Base-by-base conservation (phyloP, 2,888 invertebrate species). In the Cheilosia soror region DNA sequence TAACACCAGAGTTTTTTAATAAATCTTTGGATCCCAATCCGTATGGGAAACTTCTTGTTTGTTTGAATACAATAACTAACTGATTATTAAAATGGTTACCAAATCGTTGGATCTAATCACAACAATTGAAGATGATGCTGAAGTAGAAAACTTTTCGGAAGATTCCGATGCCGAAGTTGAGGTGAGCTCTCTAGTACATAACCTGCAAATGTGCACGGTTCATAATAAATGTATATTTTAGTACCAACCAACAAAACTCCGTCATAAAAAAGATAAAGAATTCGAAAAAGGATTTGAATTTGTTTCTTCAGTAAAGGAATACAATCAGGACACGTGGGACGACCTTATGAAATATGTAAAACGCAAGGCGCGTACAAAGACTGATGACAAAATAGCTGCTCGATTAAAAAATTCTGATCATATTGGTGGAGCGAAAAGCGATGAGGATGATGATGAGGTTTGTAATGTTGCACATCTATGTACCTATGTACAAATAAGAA, bases 251-350 rank as follows among this genome's bases (percentile, higher is more conserved):
- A 95, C 96, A 0, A 96, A 96, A 90, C 94, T 95, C 88, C 96
- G 96, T 88, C 94, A 94, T 44, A 95, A 95, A 82, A 94, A 94
- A 87, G 94, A 94, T 87, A 95, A 95, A 0, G 96, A 97, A 88
- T 97, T 98, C 88, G 95, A 96, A 89, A 94, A 94, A n/a, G 94
- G 94, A 37, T 98, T 98, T 90, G 93, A 96, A 88, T 98, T 98
- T 93, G 95, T 96, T 42, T 94, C 95, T 11, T 95, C 95, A 15
- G 94, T 94, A 0, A 95, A 95, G 81, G 97, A 97, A 88, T 97
- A 97, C 90, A 96, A 97, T 90, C 91, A 95, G 93, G 96, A 97
- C 89, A 95, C 96, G 4, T 96, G 96, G 96, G 95, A 96, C 90
- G 95, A 96, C 92, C 90, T 97, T 29, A 94, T 95, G 89, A 96